Percentiles rank a stretch among this genome's conserved stretches.
Evolutionary conservation across 2,797 vertebrate genomes (phyloP).

Genomic region (Smutsia gigantea): DNA sequence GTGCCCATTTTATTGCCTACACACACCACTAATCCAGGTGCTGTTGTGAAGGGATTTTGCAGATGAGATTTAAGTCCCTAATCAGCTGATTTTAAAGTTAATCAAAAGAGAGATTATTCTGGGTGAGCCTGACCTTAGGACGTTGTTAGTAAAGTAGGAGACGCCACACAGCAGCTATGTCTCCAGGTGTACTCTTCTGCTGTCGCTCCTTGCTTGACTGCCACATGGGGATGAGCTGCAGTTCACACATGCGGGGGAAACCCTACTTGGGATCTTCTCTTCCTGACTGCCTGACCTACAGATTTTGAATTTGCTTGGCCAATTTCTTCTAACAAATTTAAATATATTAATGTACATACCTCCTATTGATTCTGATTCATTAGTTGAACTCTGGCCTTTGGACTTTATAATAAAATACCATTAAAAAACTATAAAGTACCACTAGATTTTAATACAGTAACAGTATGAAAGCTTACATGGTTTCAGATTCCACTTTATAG

Average conservation of each 20-base stretch:
- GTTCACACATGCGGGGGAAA: too few species aligned
- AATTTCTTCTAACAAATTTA: background rate
- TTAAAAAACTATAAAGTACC: too few species aligned
- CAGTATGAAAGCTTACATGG: background rate
- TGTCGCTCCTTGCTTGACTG: background rate
- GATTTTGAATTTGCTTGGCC: background rate
- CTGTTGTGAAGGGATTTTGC: background rate
- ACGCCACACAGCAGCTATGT: background rate
- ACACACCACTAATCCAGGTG: background rate
- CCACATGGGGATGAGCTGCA: rapidly evolving
- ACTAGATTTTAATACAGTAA: background rate
- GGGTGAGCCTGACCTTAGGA: background rate
- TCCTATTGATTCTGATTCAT: background rate
- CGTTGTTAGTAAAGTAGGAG: background rate
- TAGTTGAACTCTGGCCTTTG: background rate
- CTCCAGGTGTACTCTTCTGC: background rate
- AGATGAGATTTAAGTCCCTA: background rate
- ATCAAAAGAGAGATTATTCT: background rate
- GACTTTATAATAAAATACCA: too few species aligned
- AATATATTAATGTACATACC: background rate
- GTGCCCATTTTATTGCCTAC: too few species aligned
- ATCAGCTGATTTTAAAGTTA: background rate
- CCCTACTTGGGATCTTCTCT: background rate
- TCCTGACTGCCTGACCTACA: background rate
- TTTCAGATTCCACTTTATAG: background rate